Evolutionary conservation across 2,797 vertebrate species (phyloP), one percentile per base, ranked within the genome.

Genomic region (Coluber constrictor): DNA sequence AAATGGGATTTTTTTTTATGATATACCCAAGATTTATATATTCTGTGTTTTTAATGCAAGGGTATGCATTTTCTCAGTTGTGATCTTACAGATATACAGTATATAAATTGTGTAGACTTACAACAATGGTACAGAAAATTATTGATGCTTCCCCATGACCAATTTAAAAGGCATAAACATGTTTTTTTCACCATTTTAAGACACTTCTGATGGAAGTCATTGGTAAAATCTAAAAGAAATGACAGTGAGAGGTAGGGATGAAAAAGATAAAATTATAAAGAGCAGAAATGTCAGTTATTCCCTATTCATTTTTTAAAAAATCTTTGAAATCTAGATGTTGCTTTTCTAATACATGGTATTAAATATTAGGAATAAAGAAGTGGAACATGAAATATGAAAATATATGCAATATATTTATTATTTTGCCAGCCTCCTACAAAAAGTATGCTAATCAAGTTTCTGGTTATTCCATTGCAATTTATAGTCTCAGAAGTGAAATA

Each of bases 121-220:
- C 87, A 2, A 60, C 87, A 95, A 0, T 88, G 89, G 83, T 94
- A 92, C 47, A 94, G 87, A 47, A 94, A 95, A 56, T 94, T 95
- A 13, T 90, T n/a, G 8, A 37, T 90, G 0, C 16, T 92, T 61
- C 90, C 92, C 92, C 92, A 93, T 55, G 43, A 88, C 92, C 92
- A 93, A 3, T 79, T 55, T 9, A 55, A 37, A 79, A 93, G 86
- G 47, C 66, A 88, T 25, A 10, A 43, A 61, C 13, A 83, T 6
- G 92, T 93, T 86, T 91, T 93, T 27, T 8, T 83, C 11, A 93
- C 2, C n/a, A 63, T 25, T 16, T 37, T 83, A 55, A 20, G 16
- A 1, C 16, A 55, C n/a, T 23, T 4, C 0, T 29, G 15, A 9
- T 10, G 3, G 43, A 1, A 20, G 9, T 20, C 20, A 29, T 60